A percentile compares a stretch with the other conserved stretches of the same genome.
These are phyloP conservation scores for Drosophila persimilis DNA, from an alignment of 1,140 invertebrate species.

Conservation along the genomic window DNA sequence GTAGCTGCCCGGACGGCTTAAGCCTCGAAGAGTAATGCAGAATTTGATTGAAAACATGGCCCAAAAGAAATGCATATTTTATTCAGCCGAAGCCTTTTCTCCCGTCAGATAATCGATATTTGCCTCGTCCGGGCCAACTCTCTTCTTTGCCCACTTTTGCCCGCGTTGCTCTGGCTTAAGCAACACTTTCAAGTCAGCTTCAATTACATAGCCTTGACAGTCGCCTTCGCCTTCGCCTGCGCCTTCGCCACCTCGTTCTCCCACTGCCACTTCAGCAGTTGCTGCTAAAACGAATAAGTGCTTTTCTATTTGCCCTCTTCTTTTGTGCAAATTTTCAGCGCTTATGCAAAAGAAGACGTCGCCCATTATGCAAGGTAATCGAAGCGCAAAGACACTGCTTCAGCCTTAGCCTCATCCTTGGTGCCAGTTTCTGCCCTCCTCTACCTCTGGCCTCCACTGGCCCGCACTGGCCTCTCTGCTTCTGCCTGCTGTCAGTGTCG, in stretches of 20 bases:
- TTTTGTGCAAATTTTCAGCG: slow-evolving; percentile 56
- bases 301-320: slow-evolving; percentile 67
- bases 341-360: slow-evolving; percentile 67
- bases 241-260: not conserved
- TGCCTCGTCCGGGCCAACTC: slow-evolving; percentile 1
- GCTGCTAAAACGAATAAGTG: slow-evolving; percentile 49
- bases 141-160: slow-evolving; percentile 14
- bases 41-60: slow-evolving; percentile 41
- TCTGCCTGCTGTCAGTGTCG: slow-evolving; percentile 37
- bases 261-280: slow-evolving; percentile 6
- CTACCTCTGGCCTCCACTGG: no score
- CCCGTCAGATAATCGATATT: slow-evolving; percentile 46
- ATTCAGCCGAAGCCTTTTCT: slow-evolving; percentile 19
- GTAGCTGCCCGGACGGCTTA: slow-evolving; percentile 14
- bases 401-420: slow-evolving; percentile 1
- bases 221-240: not conserved
- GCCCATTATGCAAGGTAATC: slow-evolving; percentile 73
- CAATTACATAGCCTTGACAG: slow-evolving; percentile 62
- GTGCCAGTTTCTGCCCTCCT: no score
- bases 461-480: slow-evolving; percentile 4
- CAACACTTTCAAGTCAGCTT: slow-evolving; percentile 66
- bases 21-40: slow-evolving; percentile 11
- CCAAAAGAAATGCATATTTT: slow-evolving; percentile 33
- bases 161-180: slow-evolving; percentile 12
- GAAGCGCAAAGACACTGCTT: slow-evolving; percentile 57